Conservation (phyloP, 2,797 vertebrate species). For the Hyperoplus immaculatus region DNA sequence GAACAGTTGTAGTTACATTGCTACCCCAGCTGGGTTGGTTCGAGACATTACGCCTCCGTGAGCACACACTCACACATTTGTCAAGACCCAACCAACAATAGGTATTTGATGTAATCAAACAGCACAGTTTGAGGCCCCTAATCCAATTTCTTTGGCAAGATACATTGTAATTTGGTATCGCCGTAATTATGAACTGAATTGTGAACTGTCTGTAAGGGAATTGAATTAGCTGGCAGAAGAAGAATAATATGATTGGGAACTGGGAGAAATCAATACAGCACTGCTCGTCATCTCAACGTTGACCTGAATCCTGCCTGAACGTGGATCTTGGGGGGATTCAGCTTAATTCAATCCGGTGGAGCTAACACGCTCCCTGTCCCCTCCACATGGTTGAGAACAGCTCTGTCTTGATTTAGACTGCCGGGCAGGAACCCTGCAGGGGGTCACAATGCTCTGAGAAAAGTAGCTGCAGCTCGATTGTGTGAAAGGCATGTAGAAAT, state of each 20-base stretch:
- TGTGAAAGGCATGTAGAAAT: conserved; percentile 30
- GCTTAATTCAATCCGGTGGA: conserved; percentile 79
- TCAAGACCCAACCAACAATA: conserved; percentile 73
- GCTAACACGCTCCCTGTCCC: conserved; percentile 78
- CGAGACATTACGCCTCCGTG: conserved; percentile 62
- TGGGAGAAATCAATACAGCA: conserved; percentile 80
- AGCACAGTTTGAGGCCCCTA: conserved; percentile 77
- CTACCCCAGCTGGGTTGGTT: conserved; percentile 60
- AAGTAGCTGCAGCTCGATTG: conserved; percentile 55
- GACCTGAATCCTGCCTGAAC: conserved; percentile 81
- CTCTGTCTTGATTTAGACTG: conserved; percentile 82
- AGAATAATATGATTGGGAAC: conserved; percentile 83
- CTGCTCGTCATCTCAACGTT: conserved; percentile 75
- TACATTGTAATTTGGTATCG: conserved; percentile 81
- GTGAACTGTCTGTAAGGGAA: conserved; percentile 79
- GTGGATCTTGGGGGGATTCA: conserved; percentile 80
- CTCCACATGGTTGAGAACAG: conserved; percentile 75
- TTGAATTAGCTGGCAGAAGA: conserved; percentile 80
- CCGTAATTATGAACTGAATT: conserved; percentile 83
- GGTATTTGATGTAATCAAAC: conserved; percentile 81
- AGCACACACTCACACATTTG: conserved; percentile 65
- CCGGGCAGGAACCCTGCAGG: conserved; percentile 62
- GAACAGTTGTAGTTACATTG: conserved; percentile 70
- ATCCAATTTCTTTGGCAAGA: conserved; percentile 79
- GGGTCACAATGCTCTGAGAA: conserved; percentile 39